These are phyloP conservation scores for Tachuris rubrigastra DNA, from an alignment of 2,113 vertebrate genomes.

Conservation along the genomic window DNA sequence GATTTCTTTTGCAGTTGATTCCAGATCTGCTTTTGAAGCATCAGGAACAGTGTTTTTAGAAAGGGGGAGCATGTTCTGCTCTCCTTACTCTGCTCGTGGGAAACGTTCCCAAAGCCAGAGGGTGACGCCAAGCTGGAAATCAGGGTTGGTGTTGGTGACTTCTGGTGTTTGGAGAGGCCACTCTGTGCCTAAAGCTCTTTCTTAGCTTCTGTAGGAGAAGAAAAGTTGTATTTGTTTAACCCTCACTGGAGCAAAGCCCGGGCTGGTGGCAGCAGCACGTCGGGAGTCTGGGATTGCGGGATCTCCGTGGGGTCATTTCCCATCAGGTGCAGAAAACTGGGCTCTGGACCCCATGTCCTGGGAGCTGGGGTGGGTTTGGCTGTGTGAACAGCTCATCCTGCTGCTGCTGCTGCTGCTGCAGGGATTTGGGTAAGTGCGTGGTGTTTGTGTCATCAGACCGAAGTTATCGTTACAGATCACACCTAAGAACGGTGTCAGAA, in stretches of 20 bases:
- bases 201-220: neutral
- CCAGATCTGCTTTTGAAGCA: neutral
- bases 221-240: neutral
- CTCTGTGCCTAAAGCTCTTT: neutral
- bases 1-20: neutral
- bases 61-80: fast-evolving
- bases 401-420: neutral
- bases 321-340: neutral
- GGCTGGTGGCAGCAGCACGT: neutral
- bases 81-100: neutral
- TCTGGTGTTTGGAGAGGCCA: neutral
- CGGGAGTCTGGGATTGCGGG: neutral
- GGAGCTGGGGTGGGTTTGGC: neutral
- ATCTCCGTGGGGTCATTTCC: neutral
- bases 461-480: neutral
- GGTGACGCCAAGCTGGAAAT: neutral
- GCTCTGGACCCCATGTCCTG: neutral
- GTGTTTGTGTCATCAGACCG: neutral
- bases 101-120: neutral
- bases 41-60: neutral
- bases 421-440: neutral
- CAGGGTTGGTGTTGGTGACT: neutral
- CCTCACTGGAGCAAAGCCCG: neutral
- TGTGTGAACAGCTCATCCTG: neutral
- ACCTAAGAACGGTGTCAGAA: neutral